Base-by-base conservation (phyloP, 2,888 invertebrate species). In the Diploptera punctata region DNA sequence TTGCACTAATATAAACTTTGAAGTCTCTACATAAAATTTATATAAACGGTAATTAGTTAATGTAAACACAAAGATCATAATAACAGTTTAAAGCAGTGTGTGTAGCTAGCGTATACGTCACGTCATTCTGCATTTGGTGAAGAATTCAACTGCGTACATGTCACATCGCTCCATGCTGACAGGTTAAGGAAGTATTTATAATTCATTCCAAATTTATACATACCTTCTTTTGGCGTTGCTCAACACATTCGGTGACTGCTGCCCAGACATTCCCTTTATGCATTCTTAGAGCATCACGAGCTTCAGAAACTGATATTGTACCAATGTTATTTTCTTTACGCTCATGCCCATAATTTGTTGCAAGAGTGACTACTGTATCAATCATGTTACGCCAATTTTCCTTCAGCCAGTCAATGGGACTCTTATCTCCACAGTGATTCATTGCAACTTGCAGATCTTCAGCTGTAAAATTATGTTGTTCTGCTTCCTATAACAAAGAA, bases 221-320 rank as follows among this genome's bases (percentile, higher is more conserved):
- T 81, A 93, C 94, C 88, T 95, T 94, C 80, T 89, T 88, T 79
- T 94, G 93, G 72, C 95, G 86, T 78, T 91, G 89, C 80, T 94
- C 93, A 52, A 96, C 93, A 80, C 97, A 97, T 79, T 93, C 91
- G 19, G 93, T 93, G 72, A 96, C 94, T 33, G 97, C 94, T 72
- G 93, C 92, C 93, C 96, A 95, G 75, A 96, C 89, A 80, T 95
- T 93, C 18, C 97, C 97, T 76, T 91, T 91, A 79, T 94, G 91
- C n/a, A 87, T 81, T 21, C 93, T 87, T 18, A 97, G 86, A 0
- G 96, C 93, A 44, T 93, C 92, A 77, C 92, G 88, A 0, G 96
- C 96, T 81, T 97, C 97, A 31, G 84, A 83, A 74, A 89, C 88
- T 0, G 92, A 92, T 52, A 94, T 86, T 1, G 89, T 89, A 0